Evolutionary conservation across 2,797 vertebrate genomes (phyloP).

Genomic region (Chelmon rostratus): DNA sequence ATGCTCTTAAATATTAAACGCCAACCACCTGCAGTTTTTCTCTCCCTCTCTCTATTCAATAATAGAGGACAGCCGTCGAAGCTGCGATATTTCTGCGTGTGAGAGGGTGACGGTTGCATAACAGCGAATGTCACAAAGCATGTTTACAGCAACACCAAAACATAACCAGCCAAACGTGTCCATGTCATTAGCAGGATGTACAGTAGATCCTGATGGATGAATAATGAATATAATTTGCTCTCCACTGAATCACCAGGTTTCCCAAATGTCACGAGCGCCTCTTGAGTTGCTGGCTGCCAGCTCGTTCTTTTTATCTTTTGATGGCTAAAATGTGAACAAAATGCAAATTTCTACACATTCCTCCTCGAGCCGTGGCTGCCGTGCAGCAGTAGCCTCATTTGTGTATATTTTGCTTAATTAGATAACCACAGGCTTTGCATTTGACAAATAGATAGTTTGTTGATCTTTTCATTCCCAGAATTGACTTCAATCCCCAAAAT

Average conservation of each 20-base stretch:
- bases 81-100: constrained; percentile 64
- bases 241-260: neutral
- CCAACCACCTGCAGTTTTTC: constrained; percentile 80
- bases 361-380: neutral
- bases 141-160: constrained; percentile 33
- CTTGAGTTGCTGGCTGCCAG: neutral
- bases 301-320: constrained; percentile 28
- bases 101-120: constrained; percentile 40
- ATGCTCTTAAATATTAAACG: constrained; percentile 85
- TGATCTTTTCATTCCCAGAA: constrained; percentile 78
- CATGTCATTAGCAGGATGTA: neutral
- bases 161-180: neutral
- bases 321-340: constrained; percentile 23
- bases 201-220: neutral
- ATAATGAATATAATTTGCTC: neutral
- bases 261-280: neutral
- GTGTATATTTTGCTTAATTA: constrained; percentile 61
- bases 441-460: constrained; percentile 71
- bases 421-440: constrained; percentile 61
- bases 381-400: constrained; percentile 1
- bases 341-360: constrained; percentile 1
- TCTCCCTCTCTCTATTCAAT: constrained; percentile 75
- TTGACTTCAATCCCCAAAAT: constrained; percentile 79
- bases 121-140: constrained; percentile 32
- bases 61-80: constrained; percentile 66